Evolutionary conservation across 2,888 invertebrate species (phyloP).

Genomic region (Julus scanicus): DNA sequence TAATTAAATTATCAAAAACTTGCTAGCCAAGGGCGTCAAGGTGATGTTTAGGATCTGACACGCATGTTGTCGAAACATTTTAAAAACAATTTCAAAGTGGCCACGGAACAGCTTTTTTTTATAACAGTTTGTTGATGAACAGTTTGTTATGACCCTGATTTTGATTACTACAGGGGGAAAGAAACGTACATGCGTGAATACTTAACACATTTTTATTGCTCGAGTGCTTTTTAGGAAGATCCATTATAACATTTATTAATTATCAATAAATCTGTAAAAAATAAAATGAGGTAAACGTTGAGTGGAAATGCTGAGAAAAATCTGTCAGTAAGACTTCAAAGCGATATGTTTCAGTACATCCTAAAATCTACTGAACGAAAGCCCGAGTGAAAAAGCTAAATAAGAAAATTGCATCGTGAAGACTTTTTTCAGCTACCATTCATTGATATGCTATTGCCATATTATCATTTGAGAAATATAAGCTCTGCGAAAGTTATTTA

Average conservation of each 20-base stretch:
- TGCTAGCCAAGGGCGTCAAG: no score
- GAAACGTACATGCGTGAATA: not conserved
- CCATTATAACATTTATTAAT: slow-evolving; percentile 15
- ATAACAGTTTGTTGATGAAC: no score
- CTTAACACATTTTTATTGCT: not conserved
- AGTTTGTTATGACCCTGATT: not conserved
- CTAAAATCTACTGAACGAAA: not conserved
- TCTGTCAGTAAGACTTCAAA: not conserved
- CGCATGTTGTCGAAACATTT: no score
- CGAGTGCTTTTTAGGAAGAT: slow-evolving; percentile 29
- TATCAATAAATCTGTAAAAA: not conserved
- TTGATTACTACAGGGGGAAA: not conserved
- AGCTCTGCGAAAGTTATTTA: not conserved
- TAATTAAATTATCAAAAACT: no score
- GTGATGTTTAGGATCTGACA: no score
- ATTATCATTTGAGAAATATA: not conserved
- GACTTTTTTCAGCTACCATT: slow-evolving; percentile 4
- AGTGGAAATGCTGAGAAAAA: slow-evolving; percentile 26
- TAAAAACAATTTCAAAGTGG: no score
- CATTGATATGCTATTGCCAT: not conserved
- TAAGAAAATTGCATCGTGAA: slow-evolving; percentile 19
- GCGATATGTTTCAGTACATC: not conserved
- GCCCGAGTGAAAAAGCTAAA: not conserved
- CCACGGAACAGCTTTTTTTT: no score
- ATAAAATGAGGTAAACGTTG: slow-evolving; percentile 27